These are phyloP conservation scores for Pseudorhombus dupliciocellatus DNA, from an alignment of 2,113 vertebrate genomes.

Conservation along the genomic window DNA sequence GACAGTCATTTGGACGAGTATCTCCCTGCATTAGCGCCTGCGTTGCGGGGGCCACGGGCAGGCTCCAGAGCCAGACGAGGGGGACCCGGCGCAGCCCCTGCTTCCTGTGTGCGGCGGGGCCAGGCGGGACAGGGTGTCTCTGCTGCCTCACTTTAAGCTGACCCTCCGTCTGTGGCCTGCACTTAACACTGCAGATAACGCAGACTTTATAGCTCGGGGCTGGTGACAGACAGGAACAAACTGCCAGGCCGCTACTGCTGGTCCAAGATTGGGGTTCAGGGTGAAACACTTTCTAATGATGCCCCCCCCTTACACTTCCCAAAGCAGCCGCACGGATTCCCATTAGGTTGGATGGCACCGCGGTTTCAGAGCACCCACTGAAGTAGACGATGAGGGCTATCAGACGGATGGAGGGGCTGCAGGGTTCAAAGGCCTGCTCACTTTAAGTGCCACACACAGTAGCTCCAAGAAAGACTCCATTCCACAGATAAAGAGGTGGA, in stretches of 20 bases:
- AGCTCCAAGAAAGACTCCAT: slow-evolving; percentile 6
- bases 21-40: slow-evolving; percentile 73
- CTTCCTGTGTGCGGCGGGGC: slow-evolving; percentile 77
- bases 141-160: slow-evolving; percentile 68
- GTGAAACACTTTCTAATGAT: slow-evolving; percentile 46
- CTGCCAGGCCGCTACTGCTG: slow-evolving; percentile 60
- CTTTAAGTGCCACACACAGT: slow-evolving; percentile 38
- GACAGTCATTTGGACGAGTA: slow-evolving; percentile 66
- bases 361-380: slow-evolving; percentile 31
- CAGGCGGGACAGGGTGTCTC: slow-evolving; percentile 78
- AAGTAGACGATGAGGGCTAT: slow-evolving; percentile 54
- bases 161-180: slow-evolving; percentile 77
- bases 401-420: slow-evolving; percentile 51
- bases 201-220: slow-evolving; percentile 74
- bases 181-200: slow-evolving; percentile 83
- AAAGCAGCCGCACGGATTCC: slow-evolving; percentile 43
- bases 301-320: not conserved
- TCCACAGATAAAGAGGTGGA: slow-evolving; percentile 18
- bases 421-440: slow-evolving; percentile 46
- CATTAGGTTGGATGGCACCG: slow-evolving; percentile 40
- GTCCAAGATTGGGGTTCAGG: slow-evolving; percentile 39
- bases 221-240: slow-evolving; percentile 83
- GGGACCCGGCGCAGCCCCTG: slow-evolving; percentile 39
- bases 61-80: slow-evolving; percentile 66
- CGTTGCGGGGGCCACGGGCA: slow-evolving; percentile 28